phyloP scores from a whole-genome alignment of 2,797 vertebrate species.

The Enoplosus armatus region DNA sequence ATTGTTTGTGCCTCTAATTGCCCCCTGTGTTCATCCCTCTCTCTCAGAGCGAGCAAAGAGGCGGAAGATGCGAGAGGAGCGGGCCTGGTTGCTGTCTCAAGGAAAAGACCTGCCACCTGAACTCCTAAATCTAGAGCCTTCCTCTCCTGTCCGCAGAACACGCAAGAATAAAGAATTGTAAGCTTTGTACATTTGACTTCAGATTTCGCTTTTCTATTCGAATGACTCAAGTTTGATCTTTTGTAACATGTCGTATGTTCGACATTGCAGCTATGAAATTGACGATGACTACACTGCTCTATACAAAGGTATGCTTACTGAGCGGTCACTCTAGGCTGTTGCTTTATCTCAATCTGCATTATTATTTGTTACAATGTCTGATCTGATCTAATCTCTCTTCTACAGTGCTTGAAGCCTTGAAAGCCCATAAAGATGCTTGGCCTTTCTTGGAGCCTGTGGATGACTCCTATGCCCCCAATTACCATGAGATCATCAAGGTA shows the following conservation, averaged over 20 bases:
- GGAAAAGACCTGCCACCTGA: conserved; percentile 95
- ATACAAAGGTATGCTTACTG: conserved; percentile 92
- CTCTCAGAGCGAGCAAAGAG: conserved; percentile 92
- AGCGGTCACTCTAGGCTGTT: conserved; percentile 22
- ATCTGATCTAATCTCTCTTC: conserved; percentile 3
- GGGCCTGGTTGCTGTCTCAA: conserved; percentile 94
- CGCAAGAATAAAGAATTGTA: conserved; percentile 92
- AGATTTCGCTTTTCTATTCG: background rate
- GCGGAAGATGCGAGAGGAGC: conserved; percentile 94
- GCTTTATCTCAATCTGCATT: background rate
- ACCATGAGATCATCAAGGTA: conserved; percentile 98
- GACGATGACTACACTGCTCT: conserved; percentile 98
- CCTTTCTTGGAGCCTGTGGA: conserved; percentile 98
- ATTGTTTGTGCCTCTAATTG: conserved; percentile 38
- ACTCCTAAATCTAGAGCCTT: conserved; percentile 92
- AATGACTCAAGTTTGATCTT: background rate
- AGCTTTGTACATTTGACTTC: conserved; percentile 59
- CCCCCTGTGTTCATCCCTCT: background rate
- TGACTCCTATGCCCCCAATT: conserved; percentile 97
- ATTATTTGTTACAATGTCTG: background rate
- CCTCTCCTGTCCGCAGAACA: conserved; percentile 89
- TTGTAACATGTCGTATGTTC: conserved; percentile 26
- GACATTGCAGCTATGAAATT: conserved; percentile 91
- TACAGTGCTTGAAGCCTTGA: conserved; percentile 95
- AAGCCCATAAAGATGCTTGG: conserved; percentile 98